Percentiles rank a stretch among this genome's conserved stretches.
Conservation (phyloP, 2,113 vertebrate species). For the Ardeotis arabs region DNA sequence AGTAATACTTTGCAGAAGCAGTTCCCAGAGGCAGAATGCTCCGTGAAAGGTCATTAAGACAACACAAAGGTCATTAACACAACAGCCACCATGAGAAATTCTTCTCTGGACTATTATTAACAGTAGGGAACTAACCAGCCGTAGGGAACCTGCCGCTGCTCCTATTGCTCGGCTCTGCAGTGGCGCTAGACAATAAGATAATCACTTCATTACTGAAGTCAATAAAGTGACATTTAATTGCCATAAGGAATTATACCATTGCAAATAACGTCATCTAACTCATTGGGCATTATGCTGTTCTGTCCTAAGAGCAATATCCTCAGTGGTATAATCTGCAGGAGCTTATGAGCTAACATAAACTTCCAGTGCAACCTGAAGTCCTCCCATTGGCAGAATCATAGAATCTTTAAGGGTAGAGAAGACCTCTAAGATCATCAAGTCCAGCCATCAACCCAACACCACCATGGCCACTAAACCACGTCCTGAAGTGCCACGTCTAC, state of each 20-base stretch:
- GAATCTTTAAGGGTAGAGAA: too few species aligned
- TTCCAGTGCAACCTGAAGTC: neutral
- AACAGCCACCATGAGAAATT: neutral
- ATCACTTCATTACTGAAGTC: neutral
- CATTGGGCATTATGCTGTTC: neutral
- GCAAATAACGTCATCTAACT: neutral
- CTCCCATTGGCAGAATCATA: neutral
- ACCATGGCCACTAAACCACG: too few species aligned
- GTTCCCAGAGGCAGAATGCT: neutral
- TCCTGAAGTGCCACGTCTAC: too few species aligned
- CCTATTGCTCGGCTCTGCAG: neutral
- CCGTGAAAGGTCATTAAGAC: conserved; percentile 17
- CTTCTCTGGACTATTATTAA: neutral
- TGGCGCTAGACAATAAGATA: neutral
- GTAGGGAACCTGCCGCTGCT: neutral
- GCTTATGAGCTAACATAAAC: neutral
- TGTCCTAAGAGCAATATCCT: neutral
- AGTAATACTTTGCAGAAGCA: neutral
- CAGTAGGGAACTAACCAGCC: neutral
- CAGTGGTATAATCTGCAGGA: neutral
- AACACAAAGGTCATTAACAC: conserved; percentile 33
- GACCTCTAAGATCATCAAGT: too few species aligned
- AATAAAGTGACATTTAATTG: neutral
- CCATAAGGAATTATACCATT: accelerated
- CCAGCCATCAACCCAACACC: too few species aligned